These are phyloP conservation scores for Protonemura montana DNA, from an alignment of 2,888 invertebrate genomes.

Conservation along the genomic window DNA sequence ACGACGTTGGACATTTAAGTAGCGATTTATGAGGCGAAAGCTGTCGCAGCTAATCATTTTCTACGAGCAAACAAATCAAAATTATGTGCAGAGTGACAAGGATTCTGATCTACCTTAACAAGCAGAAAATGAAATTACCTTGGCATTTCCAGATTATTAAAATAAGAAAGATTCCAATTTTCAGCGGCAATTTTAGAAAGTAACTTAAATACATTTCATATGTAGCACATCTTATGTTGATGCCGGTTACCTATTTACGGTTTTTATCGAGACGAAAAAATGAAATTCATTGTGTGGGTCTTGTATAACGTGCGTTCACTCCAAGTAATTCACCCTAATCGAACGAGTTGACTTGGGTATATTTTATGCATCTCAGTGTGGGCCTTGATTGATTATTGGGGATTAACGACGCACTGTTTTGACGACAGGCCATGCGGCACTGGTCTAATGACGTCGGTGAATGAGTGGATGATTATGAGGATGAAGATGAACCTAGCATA, in stretches of 20 bases:
- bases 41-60: background rate
- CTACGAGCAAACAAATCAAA: background rate
- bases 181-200: background rate
- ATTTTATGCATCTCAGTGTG: background rate
- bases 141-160: background rate
- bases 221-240: background rate
- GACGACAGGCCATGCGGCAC: no score
- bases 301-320: no score
- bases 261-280: background rate
- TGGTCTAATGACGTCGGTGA: no score
- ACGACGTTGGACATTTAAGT: background rate
- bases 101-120: background rate
- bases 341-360: background rate
- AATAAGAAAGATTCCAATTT: background rate
- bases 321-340: background rate
- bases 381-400: no score
- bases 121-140: background rate
- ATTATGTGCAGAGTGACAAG: background rate
- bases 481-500: no score
- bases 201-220: no score
- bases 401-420: no score
- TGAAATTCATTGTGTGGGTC: background rate
- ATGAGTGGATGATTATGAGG: no score
- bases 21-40: background rate
- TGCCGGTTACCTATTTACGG: background rate